phyloP scores from a whole-genome alignment of 2,113 vertebrate genomes.

The Oriolus oriolus region DNA sequence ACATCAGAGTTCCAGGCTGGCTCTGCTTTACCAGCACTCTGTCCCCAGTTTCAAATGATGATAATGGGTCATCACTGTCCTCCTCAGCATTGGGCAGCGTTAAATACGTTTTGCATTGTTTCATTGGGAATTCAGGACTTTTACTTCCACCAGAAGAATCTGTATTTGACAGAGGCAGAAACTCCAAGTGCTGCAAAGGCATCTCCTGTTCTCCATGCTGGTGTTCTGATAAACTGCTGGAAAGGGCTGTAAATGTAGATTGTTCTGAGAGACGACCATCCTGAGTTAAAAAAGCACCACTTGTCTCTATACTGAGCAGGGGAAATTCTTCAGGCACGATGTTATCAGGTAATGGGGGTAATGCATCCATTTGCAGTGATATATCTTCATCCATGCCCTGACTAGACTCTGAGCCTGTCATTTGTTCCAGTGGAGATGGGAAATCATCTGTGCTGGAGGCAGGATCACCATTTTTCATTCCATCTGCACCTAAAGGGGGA shows the following conservation, averaged over 20 bases:
- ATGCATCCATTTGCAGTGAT: constrained; percentile 34
- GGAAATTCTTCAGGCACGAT: neutral
- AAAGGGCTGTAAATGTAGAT: neutral
- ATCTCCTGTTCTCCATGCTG: neutral
- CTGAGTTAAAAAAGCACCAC: neutral
- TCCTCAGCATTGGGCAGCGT: neutral
- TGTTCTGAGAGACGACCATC: neutral
- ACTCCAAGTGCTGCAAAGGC: neutral
- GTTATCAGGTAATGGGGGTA: constrained; percentile 48
- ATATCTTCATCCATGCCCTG: constrained; percentile 39
- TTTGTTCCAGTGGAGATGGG: constrained; percentile 52
- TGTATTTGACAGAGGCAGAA: neutral
- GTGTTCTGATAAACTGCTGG: neutral
- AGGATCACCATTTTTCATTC: constrained; percentile 22
- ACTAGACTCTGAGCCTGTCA: neutral
- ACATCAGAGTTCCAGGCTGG: constrained; percentile 40
- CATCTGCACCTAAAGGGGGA: constrained; percentile 27
- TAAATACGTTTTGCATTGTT: neutral
- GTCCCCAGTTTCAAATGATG: constrained; percentile 23
- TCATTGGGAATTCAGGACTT: neutral
- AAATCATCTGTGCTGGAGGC: constrained; percentile 43
- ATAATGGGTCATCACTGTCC: neutral
- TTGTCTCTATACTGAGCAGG: neutral
- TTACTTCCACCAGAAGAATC: neutral
- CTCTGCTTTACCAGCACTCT: constrained; percentile 53